A percentile compares a stretch with the other conserved stretches of the same genome.
phyloP scores from a whole-genome alignment of 2,113 vertebrate genomes.

The Salvelinus alpinus region DNA sequence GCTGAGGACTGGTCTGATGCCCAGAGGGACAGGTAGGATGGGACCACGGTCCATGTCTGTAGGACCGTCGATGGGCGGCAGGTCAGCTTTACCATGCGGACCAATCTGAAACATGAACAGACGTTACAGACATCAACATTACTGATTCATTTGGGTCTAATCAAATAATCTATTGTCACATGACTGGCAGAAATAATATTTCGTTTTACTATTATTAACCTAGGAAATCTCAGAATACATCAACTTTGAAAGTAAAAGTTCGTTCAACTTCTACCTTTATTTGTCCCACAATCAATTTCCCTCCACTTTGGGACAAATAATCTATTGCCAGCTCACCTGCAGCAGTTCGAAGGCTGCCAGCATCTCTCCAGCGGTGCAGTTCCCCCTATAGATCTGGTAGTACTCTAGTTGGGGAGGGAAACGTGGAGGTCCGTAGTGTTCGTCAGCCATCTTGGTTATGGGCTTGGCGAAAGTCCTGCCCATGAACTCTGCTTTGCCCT shows the following conservation, averaged over 20 bases:
- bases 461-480: constrained; percentile 96
- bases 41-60: constrained; percentile 88
- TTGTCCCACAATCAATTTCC: too few species aligned
- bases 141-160: not conserved
- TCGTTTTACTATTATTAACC: not conserved
- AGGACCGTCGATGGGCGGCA: constrained; percentile 85
- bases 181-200: not conserved
- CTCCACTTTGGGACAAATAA: too few species aligned
- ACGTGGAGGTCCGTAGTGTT: constrained; percentile 86
- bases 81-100: constrained; percentile 83
- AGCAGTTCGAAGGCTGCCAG: constrained; percentile 96
- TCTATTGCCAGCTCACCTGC: constrained; percentile 79
- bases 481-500: constrained; percentile 98
- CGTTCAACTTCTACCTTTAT: too few species aligned
- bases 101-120: constrained; percentile 76
- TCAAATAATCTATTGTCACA: not conserved
- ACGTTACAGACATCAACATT: not conserved
- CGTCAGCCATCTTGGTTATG: constrained; percentile 92
- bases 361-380: constrained; percentile 87
- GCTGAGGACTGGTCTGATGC: constrained; percentile 90
- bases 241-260: too few species aligned
- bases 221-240: too few species aligned
- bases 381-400: constrained; percentile 95
- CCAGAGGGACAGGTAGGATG: constrained; percentile 89
- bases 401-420: constrained; percentile 96